Percentiles rank a stretch among this genome's conserved stretches.
Evolutionary conservation across 2,113 vertebrate genomes (phyloP).

Genomic region (Maccullochella peelii): DNA sequence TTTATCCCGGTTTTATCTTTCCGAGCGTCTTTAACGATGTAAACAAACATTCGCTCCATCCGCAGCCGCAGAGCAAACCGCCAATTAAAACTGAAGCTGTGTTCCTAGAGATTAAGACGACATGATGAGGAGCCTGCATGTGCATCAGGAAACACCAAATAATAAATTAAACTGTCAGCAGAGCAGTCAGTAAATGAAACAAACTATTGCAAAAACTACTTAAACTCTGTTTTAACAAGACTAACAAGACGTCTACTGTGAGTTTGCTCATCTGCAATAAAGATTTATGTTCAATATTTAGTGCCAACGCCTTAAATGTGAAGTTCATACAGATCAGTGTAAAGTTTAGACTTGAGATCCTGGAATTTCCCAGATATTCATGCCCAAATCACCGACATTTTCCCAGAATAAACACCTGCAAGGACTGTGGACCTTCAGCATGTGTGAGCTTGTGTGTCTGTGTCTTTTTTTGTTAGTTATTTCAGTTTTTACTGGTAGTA

Average conservation of each 20-base stretch:
- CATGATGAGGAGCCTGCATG: constrained; percentile 23
- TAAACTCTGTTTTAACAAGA: constrained; percentile 1
- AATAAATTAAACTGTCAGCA: constrained; percentile 37
- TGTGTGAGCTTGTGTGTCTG: not conserved
- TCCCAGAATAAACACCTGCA: not conserved
- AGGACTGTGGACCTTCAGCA: not conserved
- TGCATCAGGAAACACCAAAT: constrained; percentile 25
- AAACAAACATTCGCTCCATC: constrained; percentile 59
- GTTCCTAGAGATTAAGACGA: constrained; percentile 36
- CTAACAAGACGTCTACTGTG: not conserved
- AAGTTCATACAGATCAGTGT: not conserved
- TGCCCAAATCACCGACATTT: not conserved
- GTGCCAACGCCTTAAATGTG: not conserved
- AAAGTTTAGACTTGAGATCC: not conserved
- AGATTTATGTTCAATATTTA: constrained; percentile 11
- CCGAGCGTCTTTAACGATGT: constrained; percentile 51
- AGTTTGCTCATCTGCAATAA: constrained; percentile 25
- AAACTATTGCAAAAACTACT: constrained; percentile 10
- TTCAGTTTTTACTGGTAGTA: too few species aligned
- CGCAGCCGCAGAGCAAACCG: constrained; percentile 26
- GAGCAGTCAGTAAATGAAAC: constrained; percentile 24
- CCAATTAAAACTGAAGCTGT: constrained; percentile 52
- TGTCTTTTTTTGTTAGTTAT: too few species aligned
- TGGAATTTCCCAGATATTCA: not conserved
- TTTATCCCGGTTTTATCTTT: constrained; percentile 41